phyloP scores from a whole-genome alignment of 2,113 vertebrate genomes.

The Sinocyclocheilus grahami region DNA sequence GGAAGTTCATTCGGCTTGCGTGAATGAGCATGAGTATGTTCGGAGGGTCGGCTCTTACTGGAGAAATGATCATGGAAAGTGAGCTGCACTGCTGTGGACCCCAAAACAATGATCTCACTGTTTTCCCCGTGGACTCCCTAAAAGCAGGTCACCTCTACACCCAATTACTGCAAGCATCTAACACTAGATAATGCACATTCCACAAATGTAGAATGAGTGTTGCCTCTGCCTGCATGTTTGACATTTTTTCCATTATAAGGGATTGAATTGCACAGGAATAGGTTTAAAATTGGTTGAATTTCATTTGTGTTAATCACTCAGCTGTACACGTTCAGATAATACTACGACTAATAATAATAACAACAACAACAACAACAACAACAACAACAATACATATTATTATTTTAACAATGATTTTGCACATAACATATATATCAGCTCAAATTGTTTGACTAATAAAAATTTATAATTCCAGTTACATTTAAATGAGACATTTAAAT shows the following conservation, averaged over 20 bases:
- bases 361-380: too few species aligned
- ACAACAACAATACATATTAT: too few species aligned
- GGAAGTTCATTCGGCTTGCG: constrained; percentile 5
- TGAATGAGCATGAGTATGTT: constrained; percentile 2
- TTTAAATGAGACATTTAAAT: not conserved
- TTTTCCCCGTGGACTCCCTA: constrained; percentile 39
- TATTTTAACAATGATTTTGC: too few species aligned
- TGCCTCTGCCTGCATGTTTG: not conserved
- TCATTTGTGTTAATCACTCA: too few species aligned
- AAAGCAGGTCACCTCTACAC: constrained; percentile 45
- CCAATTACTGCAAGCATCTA: not conserved
- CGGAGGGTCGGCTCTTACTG: not conserved
- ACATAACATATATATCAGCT: too few species aligned
- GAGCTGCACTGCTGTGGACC: constrained; percentile 21
- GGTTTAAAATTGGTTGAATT: too few species aligned
- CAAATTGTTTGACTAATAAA: not conserved
- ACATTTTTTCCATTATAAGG: not conserved
- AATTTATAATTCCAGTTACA: not conserved
- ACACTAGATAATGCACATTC: constrained; percentile 19
- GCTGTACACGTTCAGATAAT: not conserved
- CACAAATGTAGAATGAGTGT: not conserved
- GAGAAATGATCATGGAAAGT: constrained; percentile 28
- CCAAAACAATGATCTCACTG: constrained; percentile 52
- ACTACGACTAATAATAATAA: too few species aligned
- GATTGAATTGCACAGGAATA: not conserved